A percentile compares a stretch with the other conserved stretches of the same genome.
phyloP scores from a whole-genome alignment of 1,140 invertebrate genomes.

The Lasioglossum albipes region DNA sequence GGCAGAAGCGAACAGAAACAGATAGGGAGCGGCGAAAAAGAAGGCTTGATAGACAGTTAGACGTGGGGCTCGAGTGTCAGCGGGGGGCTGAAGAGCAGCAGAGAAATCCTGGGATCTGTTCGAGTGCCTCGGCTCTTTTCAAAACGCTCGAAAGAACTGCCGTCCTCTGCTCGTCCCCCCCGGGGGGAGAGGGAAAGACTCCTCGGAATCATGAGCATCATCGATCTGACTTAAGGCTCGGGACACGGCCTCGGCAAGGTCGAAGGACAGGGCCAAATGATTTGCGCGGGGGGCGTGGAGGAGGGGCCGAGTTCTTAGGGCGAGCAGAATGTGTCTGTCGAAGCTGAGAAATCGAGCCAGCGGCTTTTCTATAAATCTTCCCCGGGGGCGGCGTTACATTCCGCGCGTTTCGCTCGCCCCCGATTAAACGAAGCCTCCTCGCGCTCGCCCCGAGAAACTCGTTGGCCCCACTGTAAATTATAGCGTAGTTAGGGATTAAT shows the following conservation, averaged over 20 bases:
- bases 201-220: background rate
- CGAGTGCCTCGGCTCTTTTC: constrained; percentile 18
- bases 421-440: constrained; percentile 1
- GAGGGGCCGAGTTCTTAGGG: background rate
- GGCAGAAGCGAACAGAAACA: constrained; percentile 12
- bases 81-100: background rate
- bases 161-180: background rate
- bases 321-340: background rate
- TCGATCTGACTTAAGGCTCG: constrained; percentile 17
- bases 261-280: constrained; percentile 7
- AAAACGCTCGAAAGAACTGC: constrained; percentile 25
- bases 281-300: background rate
- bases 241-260: constrained; percentile 13
- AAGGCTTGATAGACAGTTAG: constrained; percentile 13
- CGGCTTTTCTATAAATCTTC: background rate
- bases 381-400: background rate
- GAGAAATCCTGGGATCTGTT: constrained; percentile 43
- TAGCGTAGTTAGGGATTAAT: constrained; percentile 20
- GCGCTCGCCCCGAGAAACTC: no score
- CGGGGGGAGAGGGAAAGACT: background rate
- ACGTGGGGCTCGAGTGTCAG: background rate
- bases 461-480: background rate
- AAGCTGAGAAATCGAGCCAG: constrained; percentile 8
- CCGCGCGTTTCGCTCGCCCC: background rate
- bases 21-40: constrained; percentile 1